These are phyloP conservation scores for Hapalemur alaotrensis DNA, from an alignment of 2,797 vertebrate species.

Conservation along the genomic window DNA sequence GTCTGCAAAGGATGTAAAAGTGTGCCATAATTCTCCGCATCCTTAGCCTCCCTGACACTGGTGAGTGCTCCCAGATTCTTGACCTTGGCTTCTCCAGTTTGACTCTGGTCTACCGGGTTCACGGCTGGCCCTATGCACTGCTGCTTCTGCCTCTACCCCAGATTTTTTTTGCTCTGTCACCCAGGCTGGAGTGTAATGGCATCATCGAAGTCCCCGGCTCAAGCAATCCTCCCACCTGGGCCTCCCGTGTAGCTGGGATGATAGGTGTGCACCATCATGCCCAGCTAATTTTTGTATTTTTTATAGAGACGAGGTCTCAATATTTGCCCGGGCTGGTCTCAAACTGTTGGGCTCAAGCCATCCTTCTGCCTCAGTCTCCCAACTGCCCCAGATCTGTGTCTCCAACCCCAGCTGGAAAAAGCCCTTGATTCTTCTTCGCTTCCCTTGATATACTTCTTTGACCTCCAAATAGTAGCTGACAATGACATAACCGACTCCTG, in stretches of 20 bases:
- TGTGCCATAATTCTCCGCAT: not conserved
- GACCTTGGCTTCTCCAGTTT: not conserved
- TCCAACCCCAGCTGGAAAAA: not conserved
- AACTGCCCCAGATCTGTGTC: not conserved
- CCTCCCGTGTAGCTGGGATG: no score
- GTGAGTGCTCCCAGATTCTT: not conserved
- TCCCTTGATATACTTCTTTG: not conserved
- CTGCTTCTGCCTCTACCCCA: not conserved
- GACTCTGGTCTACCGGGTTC: not conserved
- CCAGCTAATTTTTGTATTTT: no score
- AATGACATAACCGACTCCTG: not conserved
- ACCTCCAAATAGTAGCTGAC: not conserved
- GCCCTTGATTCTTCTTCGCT: not conserved
- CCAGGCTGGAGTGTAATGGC: no score
- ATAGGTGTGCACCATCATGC: no score
- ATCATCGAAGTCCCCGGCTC: no score
- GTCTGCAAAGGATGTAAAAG: accelerated
- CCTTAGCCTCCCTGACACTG: not conserved
- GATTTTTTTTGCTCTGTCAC: no score
- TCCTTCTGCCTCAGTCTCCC: no score
- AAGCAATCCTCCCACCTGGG: no score
- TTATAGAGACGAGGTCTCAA: no score
- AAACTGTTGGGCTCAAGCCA: no score
- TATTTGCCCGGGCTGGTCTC: no score
- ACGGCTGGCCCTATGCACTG: no score